Conservation (phyloP, 2,888 invertebrate species). For the Parapristionchus giblindavisi region DNA sequence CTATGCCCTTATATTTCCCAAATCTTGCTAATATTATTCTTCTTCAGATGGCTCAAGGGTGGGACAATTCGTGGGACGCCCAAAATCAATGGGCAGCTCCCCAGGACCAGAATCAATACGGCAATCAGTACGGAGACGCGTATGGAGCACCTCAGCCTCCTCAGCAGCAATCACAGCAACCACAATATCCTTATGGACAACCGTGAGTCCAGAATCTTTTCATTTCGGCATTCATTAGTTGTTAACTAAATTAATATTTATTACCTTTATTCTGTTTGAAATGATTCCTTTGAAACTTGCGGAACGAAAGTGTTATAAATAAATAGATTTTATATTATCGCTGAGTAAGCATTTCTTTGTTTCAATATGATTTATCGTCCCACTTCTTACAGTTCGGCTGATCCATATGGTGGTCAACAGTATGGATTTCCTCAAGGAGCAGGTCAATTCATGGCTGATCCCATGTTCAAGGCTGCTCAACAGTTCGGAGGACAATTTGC, state of each 20-base stretch:
- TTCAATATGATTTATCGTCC: neutral
- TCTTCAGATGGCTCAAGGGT: constrained; percentile 36
- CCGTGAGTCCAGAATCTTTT: constrained; percentile 11
- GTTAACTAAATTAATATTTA: neutral
- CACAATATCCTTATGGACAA: constrained; percentile 20
- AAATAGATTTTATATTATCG: neutral
- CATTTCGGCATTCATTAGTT: neutral
- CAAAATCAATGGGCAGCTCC: constrained; percentile 19
- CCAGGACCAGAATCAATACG: constrained; percentile 20
- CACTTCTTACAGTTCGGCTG: neutral
- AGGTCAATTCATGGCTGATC: constrained; percentile 52
- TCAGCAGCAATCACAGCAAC: constrained; percentile 25
- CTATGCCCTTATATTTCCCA: neutral
- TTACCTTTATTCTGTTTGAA: too few species aligned
- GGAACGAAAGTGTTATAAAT: neutral
- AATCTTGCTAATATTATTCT: neutral
- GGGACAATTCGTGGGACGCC: constrained; percentile 36
- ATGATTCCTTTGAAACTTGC: too few species aligned
- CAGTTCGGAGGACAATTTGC: constrained; percentile 67
- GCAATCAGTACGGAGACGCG: constrained; percentile 17
- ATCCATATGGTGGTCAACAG: constrained; percentile 15
- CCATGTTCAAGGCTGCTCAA: constrained; percentile 57
- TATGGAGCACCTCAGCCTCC: constrained; percentile 27
- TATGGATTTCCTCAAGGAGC: constrained; percentile 34
- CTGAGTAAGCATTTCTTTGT: neutral